A percentile compares a stretch with the other conserved stretches of the same genome.
phyloP scores from a whole-genome alignment of 2,797 vertebrate genomes.

The Poecilia gillii region DNA sequence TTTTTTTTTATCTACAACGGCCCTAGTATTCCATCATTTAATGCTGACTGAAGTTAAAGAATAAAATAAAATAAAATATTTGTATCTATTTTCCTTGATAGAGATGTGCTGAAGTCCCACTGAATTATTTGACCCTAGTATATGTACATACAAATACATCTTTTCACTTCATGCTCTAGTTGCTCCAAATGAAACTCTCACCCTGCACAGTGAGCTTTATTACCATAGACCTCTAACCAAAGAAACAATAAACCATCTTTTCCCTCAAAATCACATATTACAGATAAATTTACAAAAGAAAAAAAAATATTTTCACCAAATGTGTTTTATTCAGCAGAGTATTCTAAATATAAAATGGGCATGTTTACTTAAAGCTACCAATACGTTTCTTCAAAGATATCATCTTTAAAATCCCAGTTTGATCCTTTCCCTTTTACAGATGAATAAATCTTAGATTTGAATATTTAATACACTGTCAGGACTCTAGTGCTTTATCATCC shows the following conservation, averaged over 20 bases:
- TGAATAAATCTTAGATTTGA: constrained; percentile 26
- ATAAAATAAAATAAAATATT: not conserved
- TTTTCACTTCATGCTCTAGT: not conserved
- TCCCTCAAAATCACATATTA: not conserved
- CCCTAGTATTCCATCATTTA: not conserved
- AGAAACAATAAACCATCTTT: not conserved
- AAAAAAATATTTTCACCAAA: not conserved
- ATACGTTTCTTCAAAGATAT: not conserved
- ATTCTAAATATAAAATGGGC: not conserved
- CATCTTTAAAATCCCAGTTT: constrained; percentile 11
- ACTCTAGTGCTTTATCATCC: constrained; percentile 24
- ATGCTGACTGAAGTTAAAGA: not conserved
- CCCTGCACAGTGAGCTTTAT: not conserved
- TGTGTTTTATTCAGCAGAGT: not conserved
- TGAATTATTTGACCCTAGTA: not conserved
- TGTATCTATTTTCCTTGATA: not conserved
- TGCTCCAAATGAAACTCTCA: not conserved
- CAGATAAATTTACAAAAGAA: not conserved
- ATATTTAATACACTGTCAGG: constrained; percentile 28
- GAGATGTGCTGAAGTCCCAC: not conserved
- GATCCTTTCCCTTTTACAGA: constrained; percentile 11
- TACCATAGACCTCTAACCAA: not conserved
- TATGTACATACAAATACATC: not conserved
- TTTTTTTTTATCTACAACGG: not conserved
- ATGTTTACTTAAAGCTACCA: constrained; percentile 2